Conservation (phyloP, 2,113 vertebrate species). For the Bujurquina vittata region DNA sequence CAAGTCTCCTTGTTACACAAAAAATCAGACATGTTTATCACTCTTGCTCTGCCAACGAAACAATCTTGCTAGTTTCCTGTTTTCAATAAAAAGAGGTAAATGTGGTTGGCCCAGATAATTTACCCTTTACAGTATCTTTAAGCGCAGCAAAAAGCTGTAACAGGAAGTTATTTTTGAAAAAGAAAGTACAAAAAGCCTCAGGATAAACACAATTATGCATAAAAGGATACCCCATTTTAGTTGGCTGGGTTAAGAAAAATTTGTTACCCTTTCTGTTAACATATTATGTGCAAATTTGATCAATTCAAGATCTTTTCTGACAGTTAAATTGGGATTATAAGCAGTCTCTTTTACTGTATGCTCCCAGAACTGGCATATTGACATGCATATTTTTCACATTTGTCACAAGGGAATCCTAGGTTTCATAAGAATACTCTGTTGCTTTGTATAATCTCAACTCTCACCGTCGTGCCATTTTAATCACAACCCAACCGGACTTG, state of each 20-base stretch:
- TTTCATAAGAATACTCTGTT: background rate
- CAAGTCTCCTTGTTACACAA: background rate
- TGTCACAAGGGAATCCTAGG: background rate
- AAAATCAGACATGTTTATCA: background rate
- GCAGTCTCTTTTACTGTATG: background rate
- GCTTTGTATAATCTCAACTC: background rate
- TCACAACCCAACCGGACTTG: background rate
- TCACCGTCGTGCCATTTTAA: background rate
- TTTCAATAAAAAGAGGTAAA: slow-evolving; percentile 7
- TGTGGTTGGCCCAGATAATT: slow-evolving; percentile 7
- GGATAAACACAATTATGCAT: background rate
- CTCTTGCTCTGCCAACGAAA: background rate
- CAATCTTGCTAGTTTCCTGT: background rate
- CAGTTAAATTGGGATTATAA: background rate
- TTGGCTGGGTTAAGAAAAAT: background rate
- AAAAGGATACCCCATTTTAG: background rate
- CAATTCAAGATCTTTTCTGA: background rate
- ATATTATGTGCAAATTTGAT: background rate
- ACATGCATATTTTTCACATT: slow-evolving; percentile 1
- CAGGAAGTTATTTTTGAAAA: background rate
- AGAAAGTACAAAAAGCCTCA: background rate
- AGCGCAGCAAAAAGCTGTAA: background rate
- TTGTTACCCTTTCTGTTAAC: background rate
- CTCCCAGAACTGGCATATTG: background rate
- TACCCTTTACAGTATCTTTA: background rate